Evolutionary conservation across 2,797 vertebrate genomes (phyloP).

Genomic region (Oceanodroma leucorhoa): DNA sequence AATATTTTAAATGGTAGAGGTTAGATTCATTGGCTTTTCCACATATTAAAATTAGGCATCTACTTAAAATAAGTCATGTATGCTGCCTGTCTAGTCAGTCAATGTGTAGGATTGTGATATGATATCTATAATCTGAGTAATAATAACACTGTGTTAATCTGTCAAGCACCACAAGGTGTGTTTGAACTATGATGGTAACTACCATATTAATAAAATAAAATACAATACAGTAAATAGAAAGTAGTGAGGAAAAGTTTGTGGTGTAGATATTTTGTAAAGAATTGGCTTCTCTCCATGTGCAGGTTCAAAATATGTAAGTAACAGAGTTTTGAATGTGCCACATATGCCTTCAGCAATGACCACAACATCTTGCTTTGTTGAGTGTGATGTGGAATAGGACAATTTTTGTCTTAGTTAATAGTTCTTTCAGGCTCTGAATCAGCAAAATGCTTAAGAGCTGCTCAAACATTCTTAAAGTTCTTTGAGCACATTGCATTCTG

Average conservation of each 20-base stretch:
- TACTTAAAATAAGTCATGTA: not conserved
- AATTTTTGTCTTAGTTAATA: not conserved
- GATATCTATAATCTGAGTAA: not conserved
- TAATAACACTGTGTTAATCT: not conserved
- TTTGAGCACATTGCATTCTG: not conserved
- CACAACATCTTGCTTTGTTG: not conserved
- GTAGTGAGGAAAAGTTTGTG: not conserved
- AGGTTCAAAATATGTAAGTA: not conserved
- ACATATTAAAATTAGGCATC: not conserved
- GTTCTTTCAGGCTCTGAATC: not conserved
- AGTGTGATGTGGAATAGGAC: not conserved
- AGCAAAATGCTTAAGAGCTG: not conserved
- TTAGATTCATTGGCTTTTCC: not conserved
- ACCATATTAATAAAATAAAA: not conserved
- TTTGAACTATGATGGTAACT: not conserved
- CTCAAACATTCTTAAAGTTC: not conserved
- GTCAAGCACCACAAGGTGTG: not conserved
- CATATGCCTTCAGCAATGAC: not conserved
- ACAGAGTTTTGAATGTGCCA: not conserved
- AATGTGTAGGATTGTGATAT: not conserved
- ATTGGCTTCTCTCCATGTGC: not conserved
- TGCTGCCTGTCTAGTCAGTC: not conserved
- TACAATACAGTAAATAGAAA: not conserved
- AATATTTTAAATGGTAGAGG: not conserved
- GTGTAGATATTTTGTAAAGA: not conserved